Conservation (phyloP, 2,113 vertebrate genomes). For the Eulemur rufifrons region DNA sequence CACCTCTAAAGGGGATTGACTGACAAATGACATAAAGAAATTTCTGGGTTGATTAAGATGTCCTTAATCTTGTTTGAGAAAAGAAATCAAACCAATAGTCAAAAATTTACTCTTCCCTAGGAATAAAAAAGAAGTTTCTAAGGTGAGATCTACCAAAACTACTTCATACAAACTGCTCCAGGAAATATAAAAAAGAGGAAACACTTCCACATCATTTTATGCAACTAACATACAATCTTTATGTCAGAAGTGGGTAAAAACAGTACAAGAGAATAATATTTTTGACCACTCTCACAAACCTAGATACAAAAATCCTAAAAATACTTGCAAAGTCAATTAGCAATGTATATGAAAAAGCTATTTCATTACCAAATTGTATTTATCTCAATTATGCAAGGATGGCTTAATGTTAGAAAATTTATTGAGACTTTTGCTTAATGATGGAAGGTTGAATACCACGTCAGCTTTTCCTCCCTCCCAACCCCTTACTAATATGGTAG, state of each 20-base stretch:
- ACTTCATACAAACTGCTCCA: background rate
- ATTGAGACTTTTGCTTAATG: background rate
- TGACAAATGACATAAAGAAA: background rate
- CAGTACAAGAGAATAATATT: background rate
- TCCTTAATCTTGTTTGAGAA: background rate
- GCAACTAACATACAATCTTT: background rate
- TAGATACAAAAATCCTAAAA: background rate
- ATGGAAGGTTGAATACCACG: background rate
- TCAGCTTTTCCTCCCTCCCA: background rate
- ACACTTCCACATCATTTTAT: background rate
- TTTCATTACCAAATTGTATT: background rate
- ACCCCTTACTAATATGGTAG: background rate
- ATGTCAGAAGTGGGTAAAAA: background rate
- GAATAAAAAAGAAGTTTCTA: background rate
- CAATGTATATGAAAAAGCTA: background rate
- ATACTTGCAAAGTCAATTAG: background rate
- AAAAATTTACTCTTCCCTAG: background rate
- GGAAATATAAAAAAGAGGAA: background rate
- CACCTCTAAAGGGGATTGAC: background rate
- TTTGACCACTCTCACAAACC: background rate
- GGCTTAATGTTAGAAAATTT: background rate
- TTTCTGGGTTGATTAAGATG: background rate
- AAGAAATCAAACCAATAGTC: background rate
- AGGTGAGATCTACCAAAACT: background rate
- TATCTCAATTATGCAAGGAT: background rate